A percentile compares a stretch with the other conserved stretches of the same genome.
These are phyloP conservation scores for Leptinotarsa defecta DNA, from an alignment of 1,140 invertebrate species.

Conservation along the genomic window DNA sequence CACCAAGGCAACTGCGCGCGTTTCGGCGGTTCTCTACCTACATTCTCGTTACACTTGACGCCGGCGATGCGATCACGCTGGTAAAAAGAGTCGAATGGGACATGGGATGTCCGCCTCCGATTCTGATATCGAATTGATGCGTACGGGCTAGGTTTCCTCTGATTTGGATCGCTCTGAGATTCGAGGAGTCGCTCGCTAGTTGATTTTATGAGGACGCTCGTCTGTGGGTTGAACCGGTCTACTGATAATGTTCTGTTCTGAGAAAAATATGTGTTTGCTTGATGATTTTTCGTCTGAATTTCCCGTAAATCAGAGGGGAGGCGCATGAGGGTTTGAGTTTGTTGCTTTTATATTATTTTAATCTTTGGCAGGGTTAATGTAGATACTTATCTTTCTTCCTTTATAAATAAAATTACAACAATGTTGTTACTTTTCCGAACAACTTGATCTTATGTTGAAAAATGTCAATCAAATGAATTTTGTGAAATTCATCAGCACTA, in stretches of 20 bases:
- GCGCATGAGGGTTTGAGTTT: too few relatives aligned
- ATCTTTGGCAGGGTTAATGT: too few relatives aligned
- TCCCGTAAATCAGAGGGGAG: too few relatives aligned
- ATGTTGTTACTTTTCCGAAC: too few relatives aligned
- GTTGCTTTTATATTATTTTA: too few relatives aligned
- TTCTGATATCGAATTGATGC: conserved; percentile 50
- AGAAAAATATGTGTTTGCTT: background rate
- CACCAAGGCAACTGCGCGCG: background rate
- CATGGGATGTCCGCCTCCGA: conserved; percentile 30
- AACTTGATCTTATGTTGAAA: too few relatives aligned
- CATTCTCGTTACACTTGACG: conserved; percentile 5
- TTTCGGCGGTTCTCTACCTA: background rate
- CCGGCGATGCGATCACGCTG: conserved; percentile 1
- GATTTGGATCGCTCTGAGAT: conserved; percentile 39
- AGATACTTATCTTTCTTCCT: too few relatives aligned
- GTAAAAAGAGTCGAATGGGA: conserved; percentile 1
- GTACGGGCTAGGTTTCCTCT: conserved; percentile 39
- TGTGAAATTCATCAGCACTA: too few relatives aligned
- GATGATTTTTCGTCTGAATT: too few relatives aligned
- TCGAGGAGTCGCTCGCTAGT: background rate
- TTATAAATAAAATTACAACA: too few relatives aligned
- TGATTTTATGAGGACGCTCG: conserved; percentile 2
- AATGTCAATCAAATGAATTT: too few relatives aligned
- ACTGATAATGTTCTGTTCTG: background rate
- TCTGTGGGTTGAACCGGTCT: conserved; percentile 7